These are phyloP conservation scores for Drosophila bocki DNA, from an alignment of 1,140 invertebrate species.

Conservation along the genomic window DNA sequence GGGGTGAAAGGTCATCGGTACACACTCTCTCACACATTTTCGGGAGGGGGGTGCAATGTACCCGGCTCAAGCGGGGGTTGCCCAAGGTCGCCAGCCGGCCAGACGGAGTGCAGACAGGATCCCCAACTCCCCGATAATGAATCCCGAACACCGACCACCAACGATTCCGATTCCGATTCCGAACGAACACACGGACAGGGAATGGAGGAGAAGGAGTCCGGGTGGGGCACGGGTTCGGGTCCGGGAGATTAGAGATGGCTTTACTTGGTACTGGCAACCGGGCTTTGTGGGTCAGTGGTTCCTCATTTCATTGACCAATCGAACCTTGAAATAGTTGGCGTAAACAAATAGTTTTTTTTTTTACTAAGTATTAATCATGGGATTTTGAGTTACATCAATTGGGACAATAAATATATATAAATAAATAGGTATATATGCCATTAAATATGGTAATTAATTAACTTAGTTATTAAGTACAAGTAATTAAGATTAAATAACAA, in stretches of 20 bases:
- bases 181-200: conserved; percentile 10
- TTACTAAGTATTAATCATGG: neutral
- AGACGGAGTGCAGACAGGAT: conserved; percentile 44
- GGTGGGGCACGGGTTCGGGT: neutral
- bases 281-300: conserved; percentile 39
- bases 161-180: conserved; percentile 8
- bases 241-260: conserved; percentile 28
- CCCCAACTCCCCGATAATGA: conserved; percentile 28
- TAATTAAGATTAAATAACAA: too few relatives aligned
- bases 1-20: conserved; percentile 41
- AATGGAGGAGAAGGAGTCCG: conserved; percentile 1
- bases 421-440: neutral
- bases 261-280: conserved; percentile 8
- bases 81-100: conserved; percentile 41
- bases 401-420: neutral
- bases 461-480: neutral
- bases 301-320: conserved; percentile 36
- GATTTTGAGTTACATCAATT: neutral
- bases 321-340: conserved; percentile 28
- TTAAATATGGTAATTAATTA: neutral
- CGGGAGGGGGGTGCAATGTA: conserved; percentile 30
- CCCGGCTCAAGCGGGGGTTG: conserved; percentile 9
- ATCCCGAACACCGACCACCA: neutral
- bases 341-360: conserved; percentile 28
- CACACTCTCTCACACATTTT: neutral